A percentile compares a stretch with the other conserved stretches of the same genome.
Evolutionary conservation across 2,888 invertebrate genomes (phyloP).

Genomic region (Phaonia tiefii): DNA sequence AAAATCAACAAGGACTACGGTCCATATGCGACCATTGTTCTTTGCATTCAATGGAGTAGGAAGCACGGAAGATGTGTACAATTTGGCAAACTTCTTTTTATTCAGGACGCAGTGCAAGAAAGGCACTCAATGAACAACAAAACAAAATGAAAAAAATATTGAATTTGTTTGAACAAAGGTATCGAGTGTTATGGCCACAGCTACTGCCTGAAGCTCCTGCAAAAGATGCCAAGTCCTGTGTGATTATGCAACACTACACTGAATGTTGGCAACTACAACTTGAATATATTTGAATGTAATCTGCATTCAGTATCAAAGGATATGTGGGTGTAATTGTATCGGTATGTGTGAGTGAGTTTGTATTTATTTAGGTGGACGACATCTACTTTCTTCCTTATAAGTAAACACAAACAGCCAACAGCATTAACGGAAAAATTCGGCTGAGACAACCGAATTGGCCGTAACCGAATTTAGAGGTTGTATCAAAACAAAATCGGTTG

Average conservation of each 20-base stretch:
- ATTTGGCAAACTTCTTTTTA: slow-evolving; percentile 57
- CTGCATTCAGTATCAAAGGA: too few species aligned
- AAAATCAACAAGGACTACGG: slow-evolving; percentile 27
- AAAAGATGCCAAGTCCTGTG: slow-evolving; percentile 36
- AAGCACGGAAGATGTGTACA: slow-evolving; percentile 37
- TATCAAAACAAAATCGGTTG: too few species aligned
- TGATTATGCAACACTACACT: slow-evolving; percentile 34
- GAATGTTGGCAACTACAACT: too few species aligned
- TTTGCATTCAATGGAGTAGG: neutral
- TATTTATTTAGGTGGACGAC: too few species aligned
- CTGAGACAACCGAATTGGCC: too few species aligned
- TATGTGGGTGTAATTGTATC: too few species aligned
- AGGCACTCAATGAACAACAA: slow-evolving; percentile 54
- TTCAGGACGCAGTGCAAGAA: slow-evolving; percentile 49
- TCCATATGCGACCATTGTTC: neutral
- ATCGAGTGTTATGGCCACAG: slow-evolving; percentile 58
- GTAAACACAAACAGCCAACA: too few species aligned
- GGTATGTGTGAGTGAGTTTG: too few species aligned
- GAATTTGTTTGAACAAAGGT: slow-evolving; percentile 58
- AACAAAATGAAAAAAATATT: slow-evolving; percentile 30
- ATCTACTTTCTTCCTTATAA: too few species aligned
- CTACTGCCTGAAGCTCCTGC: slow-evolving; percentile 47
- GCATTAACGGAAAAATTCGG: too few species aligned
- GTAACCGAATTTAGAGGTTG: too few species aligned
- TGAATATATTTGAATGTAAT: too few species aligned